A percentile compares a stretch with the other conserved stretches of the same genome.
phyloP scores from a whole-genome alignment of 1,140 invertebrate species.

The Tetramorium simillimum region DNA sequence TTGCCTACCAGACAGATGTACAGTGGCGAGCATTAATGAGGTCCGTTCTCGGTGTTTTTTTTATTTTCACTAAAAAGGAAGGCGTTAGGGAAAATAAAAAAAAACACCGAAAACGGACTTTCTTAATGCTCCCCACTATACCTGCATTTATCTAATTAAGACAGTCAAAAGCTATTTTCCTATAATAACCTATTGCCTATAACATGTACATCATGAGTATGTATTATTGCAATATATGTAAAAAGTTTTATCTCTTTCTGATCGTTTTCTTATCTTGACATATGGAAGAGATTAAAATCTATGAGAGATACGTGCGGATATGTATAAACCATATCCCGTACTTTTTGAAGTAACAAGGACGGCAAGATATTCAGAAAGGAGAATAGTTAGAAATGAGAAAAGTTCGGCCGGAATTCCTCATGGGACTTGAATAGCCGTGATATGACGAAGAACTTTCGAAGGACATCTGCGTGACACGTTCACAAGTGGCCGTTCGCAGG shows the following conservation, averaged over 20 bases:
- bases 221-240: neutral
- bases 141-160: too few species aligned
- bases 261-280: neutral
- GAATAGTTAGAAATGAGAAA: conserved; percentile 66
- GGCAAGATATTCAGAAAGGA: neutral
- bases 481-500: conserved; percentile 26
- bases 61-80: too few species aligned
- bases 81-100: too few species aligned
- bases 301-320: neutral
- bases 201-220: neutral
- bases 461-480: conserved; percentile 43
- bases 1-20: too few species aligned
- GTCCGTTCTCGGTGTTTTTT: too few species aligned
- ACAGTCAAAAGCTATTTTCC: too few species aligned
- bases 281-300: neutral
- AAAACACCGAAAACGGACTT: too few species aligned
- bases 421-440: neutral
- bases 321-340: neutral
- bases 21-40: too few species aligned
- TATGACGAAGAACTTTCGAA: conserved; percentile 37
- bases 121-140: too few species aligned
- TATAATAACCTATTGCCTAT: too few species aligned
- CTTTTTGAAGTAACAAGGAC: neutral
- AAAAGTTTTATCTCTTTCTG: neutral
- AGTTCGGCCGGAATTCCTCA: conserved; percentile 34